A percentile compares a stretch with the other conserved stretches of the same genome.
Conservation (phyloP, 2,113 vertebrate species). For the Melanerpes formicivorus region DNA sequence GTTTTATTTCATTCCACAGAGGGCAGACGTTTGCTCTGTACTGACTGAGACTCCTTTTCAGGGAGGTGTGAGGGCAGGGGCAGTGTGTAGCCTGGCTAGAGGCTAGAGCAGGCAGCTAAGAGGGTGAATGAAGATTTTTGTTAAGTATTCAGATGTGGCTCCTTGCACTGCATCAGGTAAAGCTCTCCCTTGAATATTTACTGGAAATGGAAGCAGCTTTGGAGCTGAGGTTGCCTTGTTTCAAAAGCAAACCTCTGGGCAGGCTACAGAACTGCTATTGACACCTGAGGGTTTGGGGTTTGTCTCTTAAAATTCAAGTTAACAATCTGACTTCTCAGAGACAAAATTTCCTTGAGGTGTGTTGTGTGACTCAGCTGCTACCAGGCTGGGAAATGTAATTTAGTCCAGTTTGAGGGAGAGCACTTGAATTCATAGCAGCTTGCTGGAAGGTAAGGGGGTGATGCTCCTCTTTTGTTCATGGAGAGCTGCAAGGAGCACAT, state of each 20-base stretch:
- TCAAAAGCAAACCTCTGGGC: background rate
- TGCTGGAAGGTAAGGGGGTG: background rate
- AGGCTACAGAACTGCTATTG: background rate
- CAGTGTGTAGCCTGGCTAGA: background rate
- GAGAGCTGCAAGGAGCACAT: background rate
- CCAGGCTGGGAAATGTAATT: background rate
- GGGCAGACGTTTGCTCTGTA: background rate
- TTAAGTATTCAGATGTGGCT: background rate
- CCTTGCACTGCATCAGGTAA: background rate
- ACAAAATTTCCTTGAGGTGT: background rate
- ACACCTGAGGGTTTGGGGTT: background rate
- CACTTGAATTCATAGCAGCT: background rate
- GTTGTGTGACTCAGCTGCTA: background rate
- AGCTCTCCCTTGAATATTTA: background rate
- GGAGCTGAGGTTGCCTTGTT: background rate
- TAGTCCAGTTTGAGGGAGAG: background rate
- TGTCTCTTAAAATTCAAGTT: conserved; percentile 3
- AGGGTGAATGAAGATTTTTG: background rate
- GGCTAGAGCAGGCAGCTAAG: background rate
- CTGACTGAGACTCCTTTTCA: background rate
- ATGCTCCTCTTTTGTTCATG: background rate
- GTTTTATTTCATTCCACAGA: background rate
- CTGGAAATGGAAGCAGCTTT: background rate
- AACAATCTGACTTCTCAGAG: background rate
- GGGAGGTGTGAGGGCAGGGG: background rate